Evolutionary conservation across 2,113 vertebrate species (phyloP).

Genomic region (Hemichromis elongatus): DNA sequence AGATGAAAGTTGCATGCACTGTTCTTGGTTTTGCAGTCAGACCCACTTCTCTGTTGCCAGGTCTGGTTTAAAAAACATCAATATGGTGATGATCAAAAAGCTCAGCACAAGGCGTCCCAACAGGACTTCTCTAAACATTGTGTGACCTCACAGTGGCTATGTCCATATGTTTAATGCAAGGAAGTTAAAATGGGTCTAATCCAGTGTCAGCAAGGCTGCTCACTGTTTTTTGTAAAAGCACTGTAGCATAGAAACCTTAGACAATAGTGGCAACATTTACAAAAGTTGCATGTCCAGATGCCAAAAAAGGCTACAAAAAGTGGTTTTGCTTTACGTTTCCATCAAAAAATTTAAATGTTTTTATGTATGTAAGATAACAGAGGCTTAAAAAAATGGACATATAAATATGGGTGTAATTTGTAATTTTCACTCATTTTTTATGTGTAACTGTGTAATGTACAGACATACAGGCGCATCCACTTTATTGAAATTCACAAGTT

Average conservation of each 20-base stretch:
- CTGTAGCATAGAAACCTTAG: neutral
- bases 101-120: neutral
- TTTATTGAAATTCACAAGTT: neutral
- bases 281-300: neutral
- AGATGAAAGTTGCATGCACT: neutral
- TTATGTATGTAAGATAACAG: neutral
- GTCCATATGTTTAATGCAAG: neutral
- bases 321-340: neutral
- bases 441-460: neutral
- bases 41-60: neutral
- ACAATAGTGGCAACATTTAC: neutral
- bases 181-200: neutral
- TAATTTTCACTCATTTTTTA: neutral
- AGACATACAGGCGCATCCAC: neutral
- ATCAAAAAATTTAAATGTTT: neutral
- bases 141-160: neutral
- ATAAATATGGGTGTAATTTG: neutral
- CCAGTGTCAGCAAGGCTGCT: neutral
- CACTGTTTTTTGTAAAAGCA: neutral
- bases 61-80: neutral
- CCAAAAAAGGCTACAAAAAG: neutral
- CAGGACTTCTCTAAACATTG: neutral
- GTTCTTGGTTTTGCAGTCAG: neutral
- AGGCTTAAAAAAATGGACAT: neutral
- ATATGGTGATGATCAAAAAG: neutral